These are phyloP conservation scores for Spea multiplicata DNA, from an alignment of 2,113 vertebrate genomes.

Conservation along the genomic window DNA sequence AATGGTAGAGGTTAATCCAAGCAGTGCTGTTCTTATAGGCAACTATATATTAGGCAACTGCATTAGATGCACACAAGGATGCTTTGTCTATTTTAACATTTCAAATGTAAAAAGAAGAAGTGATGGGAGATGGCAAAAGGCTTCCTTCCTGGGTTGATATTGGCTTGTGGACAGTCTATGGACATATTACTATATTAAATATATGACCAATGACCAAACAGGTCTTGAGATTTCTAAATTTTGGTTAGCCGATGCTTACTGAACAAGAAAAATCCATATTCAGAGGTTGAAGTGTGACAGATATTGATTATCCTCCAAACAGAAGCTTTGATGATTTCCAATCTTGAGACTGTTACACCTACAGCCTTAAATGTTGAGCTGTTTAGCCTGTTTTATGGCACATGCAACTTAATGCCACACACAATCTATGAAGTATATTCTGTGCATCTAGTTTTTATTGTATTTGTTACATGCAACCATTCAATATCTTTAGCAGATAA, in stretches of 20 bases:
- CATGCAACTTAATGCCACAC: slow-evolving; percentile 35
- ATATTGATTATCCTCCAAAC: slow-evolving; percentile 44
- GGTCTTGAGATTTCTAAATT: too few species aligned
- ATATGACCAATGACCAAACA: too few species aligned
- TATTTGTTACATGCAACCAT: slow-evolving; percentile 32
- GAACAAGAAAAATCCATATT: slow-evolving; percentile 31
- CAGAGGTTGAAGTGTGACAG: slow-evolving; percentile 32
- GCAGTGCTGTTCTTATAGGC: too few species aligned
- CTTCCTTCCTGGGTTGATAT: too few species aligned
- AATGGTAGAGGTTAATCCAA: too few species aligned
- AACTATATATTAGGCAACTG: too few species aligned
- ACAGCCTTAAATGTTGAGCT: slow-evolving; percentile 47
- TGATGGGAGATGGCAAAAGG: too few species aligned
- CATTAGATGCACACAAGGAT: too few species aligned
- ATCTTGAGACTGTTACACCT: slow-evolving; percentile 44
- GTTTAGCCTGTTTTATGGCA: slow-evolving; percentile 38
- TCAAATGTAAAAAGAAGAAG: too few species aligned
- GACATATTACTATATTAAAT: too few species aligned
- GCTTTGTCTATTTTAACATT: too few species aligned
- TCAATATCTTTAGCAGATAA: slow-evolving; percentile 1
- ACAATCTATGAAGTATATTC: slow-evolving; percentile 41
- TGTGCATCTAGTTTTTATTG: slow-evolving; percentile 40
- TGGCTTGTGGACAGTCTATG: too few species aligned
- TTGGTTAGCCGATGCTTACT: slow-evolving; percentile 12
- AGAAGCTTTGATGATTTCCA: slow-evolving; percentile 38